Evolutionary conservation across 53 echinoderm and acorn worm species (phyloP).

Genomic region (Echinarachnius parma): DNA sequence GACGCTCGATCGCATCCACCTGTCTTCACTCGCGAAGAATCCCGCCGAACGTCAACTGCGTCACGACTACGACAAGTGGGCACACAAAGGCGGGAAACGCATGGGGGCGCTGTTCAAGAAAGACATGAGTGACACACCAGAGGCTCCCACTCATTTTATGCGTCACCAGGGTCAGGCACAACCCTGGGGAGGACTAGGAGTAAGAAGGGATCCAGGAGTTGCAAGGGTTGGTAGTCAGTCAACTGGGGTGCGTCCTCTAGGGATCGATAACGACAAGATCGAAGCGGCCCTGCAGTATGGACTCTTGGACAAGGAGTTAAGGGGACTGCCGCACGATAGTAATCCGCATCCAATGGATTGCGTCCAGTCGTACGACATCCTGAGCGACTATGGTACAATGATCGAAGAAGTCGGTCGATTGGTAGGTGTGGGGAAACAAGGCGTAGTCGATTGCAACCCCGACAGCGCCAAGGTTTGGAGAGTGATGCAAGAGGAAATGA

Average conservation of each 20-base stretch:
- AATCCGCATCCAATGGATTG: conserved; percentile 7
- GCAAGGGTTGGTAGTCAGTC: no score
- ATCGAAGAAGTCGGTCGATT: neutral
- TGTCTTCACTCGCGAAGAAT: conserved; percentile 13
- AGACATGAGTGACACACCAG: no score
- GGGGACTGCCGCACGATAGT: no score
- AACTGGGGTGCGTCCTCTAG: conserved; percentile 5
- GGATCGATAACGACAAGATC: conserved; percentile 37
- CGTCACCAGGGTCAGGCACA: neutral
- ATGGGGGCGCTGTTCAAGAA: no score
- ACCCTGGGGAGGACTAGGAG: neutral
- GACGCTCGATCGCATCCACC: conserved; percentile 39
- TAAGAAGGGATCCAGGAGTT: neutral
- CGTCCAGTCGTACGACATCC: conserved; percentile 24
- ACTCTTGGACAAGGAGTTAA: neutral
- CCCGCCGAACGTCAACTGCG: neutral
- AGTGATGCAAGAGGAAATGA: conserved; percentile 21
- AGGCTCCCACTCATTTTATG: no score
- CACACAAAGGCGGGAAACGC: conserved; percentile 10
- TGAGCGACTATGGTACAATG: neutral
- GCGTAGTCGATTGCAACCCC: neutral
- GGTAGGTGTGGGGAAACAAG: neutral
- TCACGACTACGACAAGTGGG: conserved; percentile 38
- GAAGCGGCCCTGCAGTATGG: conserved; percentile 50
- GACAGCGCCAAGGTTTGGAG: conserved; percentile 24